phyloP scores from a whole-genome alignment of 2,888 invertebrate species.

The Caradrina clavipalpis region DNA sequence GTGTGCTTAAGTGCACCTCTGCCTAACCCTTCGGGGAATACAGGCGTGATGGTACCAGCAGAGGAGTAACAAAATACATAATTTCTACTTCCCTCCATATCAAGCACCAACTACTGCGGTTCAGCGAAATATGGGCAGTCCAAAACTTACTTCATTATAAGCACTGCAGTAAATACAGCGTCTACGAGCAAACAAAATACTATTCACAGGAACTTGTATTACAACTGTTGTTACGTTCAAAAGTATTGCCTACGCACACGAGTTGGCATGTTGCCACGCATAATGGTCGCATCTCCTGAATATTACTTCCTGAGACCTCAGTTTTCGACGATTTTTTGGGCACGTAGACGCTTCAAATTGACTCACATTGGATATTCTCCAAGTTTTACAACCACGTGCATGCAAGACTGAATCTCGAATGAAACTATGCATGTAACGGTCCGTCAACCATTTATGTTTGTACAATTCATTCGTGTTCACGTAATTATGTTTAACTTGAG shows the following conservation, averaged over 20 bases:
- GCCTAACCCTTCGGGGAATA: too few species aligned
- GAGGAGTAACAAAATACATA: too few species aligned
- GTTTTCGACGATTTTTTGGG: conserved; percentile 57
- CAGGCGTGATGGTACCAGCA: too few species aligned
- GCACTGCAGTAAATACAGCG: conserved; percentile 33
- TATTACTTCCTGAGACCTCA: conserved; percentile 75
- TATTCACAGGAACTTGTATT: conserved; percentile 48
- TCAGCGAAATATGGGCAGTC: conserved; percentile 18
- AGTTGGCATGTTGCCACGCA: conserved; percentile 79
- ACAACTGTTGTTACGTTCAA: conserved; percentile 60
- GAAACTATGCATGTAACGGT: conserved; percentile 48
- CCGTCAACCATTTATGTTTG: conserved; percentile 10
- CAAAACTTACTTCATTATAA: conserved; percentile 30
- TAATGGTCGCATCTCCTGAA: conserved; percentile 75
- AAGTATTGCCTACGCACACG: conserved; percentile 63
- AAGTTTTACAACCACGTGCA: conserved; percentile 60
- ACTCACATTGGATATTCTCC: conserved; percentile 63
- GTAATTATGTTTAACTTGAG: conserved; percentile 27
- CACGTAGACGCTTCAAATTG: conserved; percentile 51
- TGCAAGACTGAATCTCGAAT: conserved; percentile 32
- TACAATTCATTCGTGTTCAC: conserved; percentile 9
- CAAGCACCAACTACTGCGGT: conserved; percentile 2
- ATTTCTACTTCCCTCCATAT: too few species aligned
- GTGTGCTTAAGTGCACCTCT: too few species aligned
- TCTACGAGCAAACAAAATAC: conserved; percentile 41